These are phyloP conservation scores for Neocrepidodera transversa DNA, from an alignment of 2,888 invertebrate species.

Conservation along the genomic window DNA sequence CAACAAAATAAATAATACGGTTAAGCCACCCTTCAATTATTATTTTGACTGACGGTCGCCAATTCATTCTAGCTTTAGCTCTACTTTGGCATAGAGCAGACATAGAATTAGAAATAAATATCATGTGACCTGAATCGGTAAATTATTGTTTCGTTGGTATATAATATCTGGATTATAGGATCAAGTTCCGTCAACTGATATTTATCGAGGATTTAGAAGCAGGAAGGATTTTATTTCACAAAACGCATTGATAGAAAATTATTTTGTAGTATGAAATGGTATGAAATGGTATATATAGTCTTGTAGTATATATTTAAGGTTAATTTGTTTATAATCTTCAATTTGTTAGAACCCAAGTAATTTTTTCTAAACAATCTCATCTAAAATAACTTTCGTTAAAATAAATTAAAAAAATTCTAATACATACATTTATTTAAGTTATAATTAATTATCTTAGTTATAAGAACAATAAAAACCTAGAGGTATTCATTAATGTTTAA, in stretches of 20 bases:
- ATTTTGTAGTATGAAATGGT: no score
- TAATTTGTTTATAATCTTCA: no score
- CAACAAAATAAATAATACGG: constrained; percentile 7
- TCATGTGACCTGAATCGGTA: constrained; percentile 6
- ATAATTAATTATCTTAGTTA: neutral
- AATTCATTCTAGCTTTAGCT: neutral
- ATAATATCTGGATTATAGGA: constrained; percentile 5
- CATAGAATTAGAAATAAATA: neutral
- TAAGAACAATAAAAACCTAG: neutral
- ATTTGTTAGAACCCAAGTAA: no score
- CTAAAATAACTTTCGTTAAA: no score
- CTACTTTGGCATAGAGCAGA: neutral
- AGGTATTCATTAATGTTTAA: constrained; percentile 9
- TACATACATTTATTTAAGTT: no score
- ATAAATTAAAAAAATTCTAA: no score
- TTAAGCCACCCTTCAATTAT: constrained; percentile 11
- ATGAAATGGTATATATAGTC: no score
- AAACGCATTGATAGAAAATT: neutral
- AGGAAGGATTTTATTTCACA: constrained; percentile 1
- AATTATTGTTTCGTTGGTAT: constrained; percentile 7
- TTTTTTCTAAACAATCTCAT: no score
- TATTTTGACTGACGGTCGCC: constrained; percentile 7
- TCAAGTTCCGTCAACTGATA: constrained; percentile 11
- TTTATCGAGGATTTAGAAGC: neutral
- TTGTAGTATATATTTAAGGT: no score